Evolutionary conservation across 1,140 invertebrate genomes (phyloP), one percentile per base, ranked within the genome.

Genomic region (Cryptotermes secundus): DNA sequence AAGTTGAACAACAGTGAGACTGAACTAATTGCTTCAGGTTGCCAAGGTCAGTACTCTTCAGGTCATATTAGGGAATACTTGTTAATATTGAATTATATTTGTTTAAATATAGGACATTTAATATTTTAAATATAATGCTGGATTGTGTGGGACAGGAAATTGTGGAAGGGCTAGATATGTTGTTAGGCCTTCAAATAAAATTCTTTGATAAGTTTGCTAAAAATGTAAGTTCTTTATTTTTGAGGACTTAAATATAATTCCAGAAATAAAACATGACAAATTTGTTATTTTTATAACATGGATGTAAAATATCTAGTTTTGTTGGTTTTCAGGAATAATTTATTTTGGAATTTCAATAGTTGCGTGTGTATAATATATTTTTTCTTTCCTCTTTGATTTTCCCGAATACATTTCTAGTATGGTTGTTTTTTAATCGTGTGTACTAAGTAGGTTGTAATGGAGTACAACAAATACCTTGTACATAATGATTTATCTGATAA

Each of bases 201-300:
- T 24, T 34, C 38, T 45, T 31, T 42, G 9, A 38, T 82, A 45
- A 26, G 53, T 82, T 82, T 82, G 81, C 81, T 82, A 82, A 49
- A 82, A 82, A 82, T 82, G 42, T 82, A 82, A 82, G 49, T 45
- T 82, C 16, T 82, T 45, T 82, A 82, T 82, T 82, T 49, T 16
- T 31, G 24, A 82, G 22, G 31, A 45, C 38, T 45, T 14, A 42
- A 22, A 42, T 45, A 49, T 45, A 82, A 45, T 31, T 45, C 35
- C 31, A 82, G 45, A 82, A 45, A 45, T 82, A 53, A 38, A 49
- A 49, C 16, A 22, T 16, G 45, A 82, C 45, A 82, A 34, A 31
- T 16, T 19, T 38, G n/a, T 31, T n/a, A n/a, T n/a, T 82, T 45
- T 31, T 82, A n/a, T 53, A 45, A 82, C 31, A 34, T 34, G 26